A percentile compares a stretch with the other conserved stretches of the same genome.
Conservation (phyloP, 2,888 invertebrate genomes). For the Plagodis pulveraria region DNA sequence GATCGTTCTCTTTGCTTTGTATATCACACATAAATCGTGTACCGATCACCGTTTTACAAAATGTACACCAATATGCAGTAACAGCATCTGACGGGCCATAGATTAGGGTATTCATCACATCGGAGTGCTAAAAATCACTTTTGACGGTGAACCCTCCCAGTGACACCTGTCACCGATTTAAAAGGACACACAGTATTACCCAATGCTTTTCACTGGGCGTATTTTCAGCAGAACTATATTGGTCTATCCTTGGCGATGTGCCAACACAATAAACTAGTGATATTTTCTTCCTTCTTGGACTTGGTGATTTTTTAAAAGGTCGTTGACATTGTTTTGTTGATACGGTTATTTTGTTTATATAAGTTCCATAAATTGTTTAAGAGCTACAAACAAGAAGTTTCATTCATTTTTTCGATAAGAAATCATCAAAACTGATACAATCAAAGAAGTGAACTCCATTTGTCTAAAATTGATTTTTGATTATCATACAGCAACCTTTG, state of each 20-base stretch:
- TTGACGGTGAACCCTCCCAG: not conserved
- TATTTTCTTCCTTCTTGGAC: constrained; percentile 42
- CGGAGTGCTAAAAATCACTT: not conserved
- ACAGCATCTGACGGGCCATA: no score
- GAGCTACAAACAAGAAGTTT: no score
- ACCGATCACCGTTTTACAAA: no score
- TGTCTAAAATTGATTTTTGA: no score
- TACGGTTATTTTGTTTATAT: not conserved
- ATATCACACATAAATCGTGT: no score
- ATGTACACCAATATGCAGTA: no score
- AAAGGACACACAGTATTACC: constrained; percentile 21
- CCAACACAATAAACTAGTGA: constrained; percentile 32
- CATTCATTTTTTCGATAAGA: no score
- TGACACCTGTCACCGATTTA: constrained; percentile 20
- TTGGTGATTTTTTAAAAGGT: constrained; percentile 37
- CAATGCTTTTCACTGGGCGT: constrained; percentile 14
- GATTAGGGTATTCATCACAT: not conserved
- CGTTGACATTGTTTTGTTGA: constrained; percentile 36
- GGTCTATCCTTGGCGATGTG: constrained; percentile 39
- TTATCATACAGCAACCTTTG: no score
- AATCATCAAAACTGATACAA: no score
- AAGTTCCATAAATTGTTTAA: no score
- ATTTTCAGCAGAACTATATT: constrained; percentile 40
- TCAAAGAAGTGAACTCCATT: no score
- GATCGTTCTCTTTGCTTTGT: no score